A percentile compares a stretch with the other conserved stretches of the same genome.
Evolutionary conservation across 2,888 invertebrate genomes (phyloP).

Genomic region (Ormyrus labotus): DNA sequence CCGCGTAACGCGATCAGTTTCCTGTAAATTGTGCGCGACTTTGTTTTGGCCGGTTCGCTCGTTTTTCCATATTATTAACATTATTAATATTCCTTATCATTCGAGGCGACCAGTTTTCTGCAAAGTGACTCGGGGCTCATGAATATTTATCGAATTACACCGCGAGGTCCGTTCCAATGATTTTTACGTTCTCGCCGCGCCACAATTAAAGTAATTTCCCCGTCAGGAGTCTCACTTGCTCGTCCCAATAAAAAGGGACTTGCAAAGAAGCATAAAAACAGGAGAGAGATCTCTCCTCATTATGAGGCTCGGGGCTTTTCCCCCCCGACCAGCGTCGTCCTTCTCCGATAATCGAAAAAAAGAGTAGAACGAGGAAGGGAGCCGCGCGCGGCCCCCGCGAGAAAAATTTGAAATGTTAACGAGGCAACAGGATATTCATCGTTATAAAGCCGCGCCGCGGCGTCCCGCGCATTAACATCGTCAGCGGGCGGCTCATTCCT

Average conservation of each 20-base stretch:
- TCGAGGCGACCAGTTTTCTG: constrained; percentile 1
- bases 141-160: constrained; percentile 3
- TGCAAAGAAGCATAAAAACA: neutral
- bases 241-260: neutral
- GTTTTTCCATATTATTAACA: neutral
- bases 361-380: neutral
- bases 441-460: constrained; percentile 44
- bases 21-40: neutral
- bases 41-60: neutral
- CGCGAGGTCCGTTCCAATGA: constrained; percentile 7
- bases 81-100: neutral
- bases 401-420: constrained; percentile 55
- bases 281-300: neutral
- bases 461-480: constrained; percentile 46
- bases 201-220: too few relatives aligned
- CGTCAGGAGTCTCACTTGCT: neutral
- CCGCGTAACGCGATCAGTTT: neutral
- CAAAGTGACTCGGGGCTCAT: neutral
- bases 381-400: neutral
- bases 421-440: constrained; percentile 54
- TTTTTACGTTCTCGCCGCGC: constrained; percentile 5
- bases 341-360: constrained; percentile 32
- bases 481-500: constrained; percentile 34
- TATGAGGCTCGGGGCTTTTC: neutral
- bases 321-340: neutral